Evolutionary conservation across 2,888 invertebrate species (phyloP), one percentile per base, ranked within the genome.

Genomic region (Scaptomyza tumidula): DNA sequence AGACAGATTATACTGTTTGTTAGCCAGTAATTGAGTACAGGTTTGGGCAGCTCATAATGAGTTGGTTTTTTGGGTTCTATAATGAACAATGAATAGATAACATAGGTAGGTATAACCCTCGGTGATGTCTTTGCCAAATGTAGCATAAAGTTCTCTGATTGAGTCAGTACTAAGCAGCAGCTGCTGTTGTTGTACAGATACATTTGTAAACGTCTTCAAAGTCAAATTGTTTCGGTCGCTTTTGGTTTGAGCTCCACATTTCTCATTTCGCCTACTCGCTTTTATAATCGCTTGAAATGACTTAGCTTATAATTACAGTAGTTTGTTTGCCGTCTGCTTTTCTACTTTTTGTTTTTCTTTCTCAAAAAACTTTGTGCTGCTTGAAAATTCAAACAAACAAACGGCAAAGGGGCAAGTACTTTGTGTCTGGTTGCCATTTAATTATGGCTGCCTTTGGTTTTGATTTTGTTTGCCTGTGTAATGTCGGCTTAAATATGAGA

Each of bases 281-380:
- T 41, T 69, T 68, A 84, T 77, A 77, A 77, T 77, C 67, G 75
- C 77, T 75, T 27, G 19, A 65, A 71, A 52, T 64, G 70, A 44
- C 46, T 65, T 68, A 43, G 48, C 71, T 65, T 87, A 85, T 82
- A 82, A 82, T 82, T 82, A 70, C 82, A 69, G 64, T 56, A 81
- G 87, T 87, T 82, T 81, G 88, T 85, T 75, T 71, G 59, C 76
- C 78, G 72, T 72, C 81, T 84, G 62, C 71, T 41, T 84, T 69
- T 64, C 87, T 75, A 50, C 43, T 56, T 48, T 48, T 46, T 71
- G 67, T 53, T 60, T 54, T 48, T 60, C 50, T 59, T 71, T 33
- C 29, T 44, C 44, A 9, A 16, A 52, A 67, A 57, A 67, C 46
- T 77, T 78, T 58, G 24, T 27, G 59, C 55, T 41, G 57, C 39